Percentiles rank a stretch among this genome's conserved stretches.
phyloP scores from a whole-genome alignment of 2,888 invertebrate genomes.

The Anarsia innoxiella region DNA sequence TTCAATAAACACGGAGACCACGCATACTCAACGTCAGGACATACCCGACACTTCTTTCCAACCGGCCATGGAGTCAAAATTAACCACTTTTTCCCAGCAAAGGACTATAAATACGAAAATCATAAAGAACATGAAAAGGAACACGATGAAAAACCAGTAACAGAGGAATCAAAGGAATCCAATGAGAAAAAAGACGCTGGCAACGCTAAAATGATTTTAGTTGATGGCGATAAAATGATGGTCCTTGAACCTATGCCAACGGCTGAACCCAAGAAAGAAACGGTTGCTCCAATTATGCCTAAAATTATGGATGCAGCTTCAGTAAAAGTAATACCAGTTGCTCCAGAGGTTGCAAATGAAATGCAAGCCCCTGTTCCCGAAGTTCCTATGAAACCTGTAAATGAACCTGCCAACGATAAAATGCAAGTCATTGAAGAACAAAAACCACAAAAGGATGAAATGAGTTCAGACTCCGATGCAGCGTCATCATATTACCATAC shows the following conservation, averaged over 20 bases:
- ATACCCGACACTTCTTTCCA: conserved; percentile 51
- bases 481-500: conserved; percentile 62
- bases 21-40: conserved; percentile 49
- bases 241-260: conserved; percentile 25
- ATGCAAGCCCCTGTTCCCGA: conserved; percentile 1
- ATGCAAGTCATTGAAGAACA: conserved; percentile 22
- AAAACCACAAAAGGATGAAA: conserved; percentile 25
- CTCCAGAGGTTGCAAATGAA: conserved; percentile 21
- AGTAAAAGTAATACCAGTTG: conserved; percentile 29
- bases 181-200: conserved; percentile 11
- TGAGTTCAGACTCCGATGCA: conserved; percentile 45
- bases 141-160: conserved; percentile 17
- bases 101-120: conserved; percentile 30
- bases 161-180: conserved; percentile 26
- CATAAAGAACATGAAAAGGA: conserved; percentile 9
- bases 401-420: conserved; percentile 16
- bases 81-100: conserved; percentile 56
- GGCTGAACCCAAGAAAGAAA: conserved; percentile 20
- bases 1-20: conserved; percentile 55
- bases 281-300: conserved; percentile 22
- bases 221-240: conserved; percentile 27
- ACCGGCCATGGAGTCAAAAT: conserved; percentile 52
- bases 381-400: conserved; percentile 20
- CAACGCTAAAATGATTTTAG: conserved; percentile 23
- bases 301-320: conserved; percentile 25